Conservation (phyloP, 1,140 invertebrate species). For the Drosophila sucinea region DNA sequence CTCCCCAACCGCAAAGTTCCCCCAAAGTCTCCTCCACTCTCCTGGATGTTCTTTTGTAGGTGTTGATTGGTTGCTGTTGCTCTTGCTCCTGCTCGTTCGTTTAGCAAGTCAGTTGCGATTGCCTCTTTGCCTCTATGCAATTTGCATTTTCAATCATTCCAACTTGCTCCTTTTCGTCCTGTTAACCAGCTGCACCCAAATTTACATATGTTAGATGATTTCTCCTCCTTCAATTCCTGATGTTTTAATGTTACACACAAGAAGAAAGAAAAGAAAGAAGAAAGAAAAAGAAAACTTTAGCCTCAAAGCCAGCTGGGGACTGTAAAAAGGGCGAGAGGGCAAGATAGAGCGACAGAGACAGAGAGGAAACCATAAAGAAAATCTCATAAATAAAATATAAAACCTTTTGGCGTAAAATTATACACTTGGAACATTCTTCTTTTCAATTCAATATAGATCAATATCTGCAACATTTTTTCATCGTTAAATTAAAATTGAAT, state of each 20-base stretch:
- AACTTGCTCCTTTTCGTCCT: constrained; percentile 50
- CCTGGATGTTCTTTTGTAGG: constrained; percentile 9
- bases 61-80: constrained; percentile 44
- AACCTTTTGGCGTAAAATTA: background rate
- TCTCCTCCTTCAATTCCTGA: constrained; percentile 36
- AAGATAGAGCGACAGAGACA: background rate
- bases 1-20: background rate
- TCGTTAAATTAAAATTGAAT: too few species aligned
- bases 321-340: background rate
- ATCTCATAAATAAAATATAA: constrained; percentile 51
- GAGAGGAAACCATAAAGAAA: constrained; percentile 1
- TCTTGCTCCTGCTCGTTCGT: constrained; percentile 5
- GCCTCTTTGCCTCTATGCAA: constrained; percentile 27
- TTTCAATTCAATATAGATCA: background rate
- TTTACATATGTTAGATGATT: constrained; percentile 61
- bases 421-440: background rate
- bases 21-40: background rate
- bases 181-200: constrained; percentile 44
- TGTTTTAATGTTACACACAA: constrained; percentile 38
- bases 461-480: background rate
- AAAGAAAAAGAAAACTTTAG: constrained; percentile 14
- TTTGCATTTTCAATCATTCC: constrained; percentile 77
- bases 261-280: constrained; percentile 24
- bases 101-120: constrained; percentile 40
- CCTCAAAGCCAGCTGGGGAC: constrained; percentile 1